phyloP scores from a whole-genome alignment of 2,888 invertebrate species.

The Rhamphomyia laevipes region DNA sequence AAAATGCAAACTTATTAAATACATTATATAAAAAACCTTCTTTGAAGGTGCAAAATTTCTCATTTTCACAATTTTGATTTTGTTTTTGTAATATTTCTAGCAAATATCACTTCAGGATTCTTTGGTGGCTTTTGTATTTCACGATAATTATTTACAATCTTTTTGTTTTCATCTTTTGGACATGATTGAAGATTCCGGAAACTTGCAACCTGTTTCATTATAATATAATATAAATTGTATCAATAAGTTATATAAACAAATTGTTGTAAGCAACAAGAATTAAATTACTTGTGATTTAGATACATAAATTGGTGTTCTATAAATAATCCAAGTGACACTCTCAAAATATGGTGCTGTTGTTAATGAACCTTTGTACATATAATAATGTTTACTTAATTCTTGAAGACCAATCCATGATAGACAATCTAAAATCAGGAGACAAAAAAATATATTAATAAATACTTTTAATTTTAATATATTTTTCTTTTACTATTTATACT shows the following conservation, averaged over 20 bases:
- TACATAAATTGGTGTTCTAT: constrained; percentile 54
- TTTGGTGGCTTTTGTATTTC: constrained; percentile 35
- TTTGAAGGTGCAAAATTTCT: too few relatives aligned
- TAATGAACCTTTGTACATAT: constrained; percentile 59
- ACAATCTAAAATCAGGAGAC: constrained; percentile 43
- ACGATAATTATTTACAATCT: constrained; percentile 36
- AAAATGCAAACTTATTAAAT: too few relatives aligned
- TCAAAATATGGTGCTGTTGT: constrained; percentile 62
- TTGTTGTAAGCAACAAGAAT: neutral
- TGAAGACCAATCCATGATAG: constrained; percentile 56
- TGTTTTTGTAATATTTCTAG: constrained; percentile 26
- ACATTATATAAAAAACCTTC: too few relatives aligned
- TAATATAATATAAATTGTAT: neutral
- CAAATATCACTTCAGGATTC: constrained; percentile 36
- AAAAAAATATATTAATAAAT: neutral
- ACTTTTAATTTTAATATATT: neutral
- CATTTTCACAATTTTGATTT: neutral
- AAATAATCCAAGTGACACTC: constrained; percentile 64
- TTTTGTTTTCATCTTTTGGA: constrained; percentile 35
- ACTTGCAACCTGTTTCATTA: constrained; percentile 27
- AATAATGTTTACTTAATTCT: constrained; percentile 56
- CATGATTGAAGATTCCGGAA: constrained; percentile 37
- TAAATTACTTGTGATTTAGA: constrained; percentile 50
- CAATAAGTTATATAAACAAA: neutral
- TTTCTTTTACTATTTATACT: constrained; percentile 14